Percentiles rank a stretch among this genome's conserved stretches.
These are phyloP conservation scores for Drosophila pseudotalamancana DNA, from an alignment of 2,888 invertebrate species.

Conservation along the genomic window DNA sequence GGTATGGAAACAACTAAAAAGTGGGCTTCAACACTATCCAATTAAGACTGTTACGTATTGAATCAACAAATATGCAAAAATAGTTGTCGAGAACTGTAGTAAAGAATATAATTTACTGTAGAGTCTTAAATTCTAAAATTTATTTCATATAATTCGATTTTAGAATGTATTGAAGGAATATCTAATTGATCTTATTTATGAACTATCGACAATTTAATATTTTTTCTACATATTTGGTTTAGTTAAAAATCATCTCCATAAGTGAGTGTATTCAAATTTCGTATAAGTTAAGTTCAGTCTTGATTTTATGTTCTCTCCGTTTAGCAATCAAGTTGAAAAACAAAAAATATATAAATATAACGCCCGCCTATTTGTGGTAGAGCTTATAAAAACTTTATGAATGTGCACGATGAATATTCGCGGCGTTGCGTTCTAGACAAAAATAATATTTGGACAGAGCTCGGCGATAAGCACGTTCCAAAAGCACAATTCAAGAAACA, in stretches of 20 bases:
- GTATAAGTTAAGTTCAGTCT: not conserved
- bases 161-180: too few species aligned
- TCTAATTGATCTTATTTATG: too few species aligned
- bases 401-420: constrained; percentile 44
- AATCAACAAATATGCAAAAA: not conserved
- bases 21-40: constrained; percentile 6
- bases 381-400: constrained; percentile 50
- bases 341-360: too few species aligned
- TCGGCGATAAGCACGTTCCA: constrained; percentile 58
- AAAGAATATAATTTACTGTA: not conserved
- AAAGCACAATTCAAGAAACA: constrained; percentile 14
- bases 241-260: not conserved
- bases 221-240: not conserved
- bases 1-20: constrained; percentile 23
- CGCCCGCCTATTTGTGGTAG: constrained; percentile 18
- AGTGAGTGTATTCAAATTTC: constrained; percentile 23
- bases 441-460: constrained; percentile 25
- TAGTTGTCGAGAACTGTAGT: not conserved
- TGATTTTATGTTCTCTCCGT: constrained; percentile 14
- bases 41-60: not conserved
- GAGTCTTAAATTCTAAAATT: not conserved
- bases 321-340: constrained; percentile 12
- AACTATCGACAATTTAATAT: not conserved
- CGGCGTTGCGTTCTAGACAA: constrained; percentile 18
- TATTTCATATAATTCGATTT: not conserved